These are phyloP conservation scores for Cololabis saira DNA, from an alignment of 2,113 vertebrate species.

Conservation along the genomic window DNA sequence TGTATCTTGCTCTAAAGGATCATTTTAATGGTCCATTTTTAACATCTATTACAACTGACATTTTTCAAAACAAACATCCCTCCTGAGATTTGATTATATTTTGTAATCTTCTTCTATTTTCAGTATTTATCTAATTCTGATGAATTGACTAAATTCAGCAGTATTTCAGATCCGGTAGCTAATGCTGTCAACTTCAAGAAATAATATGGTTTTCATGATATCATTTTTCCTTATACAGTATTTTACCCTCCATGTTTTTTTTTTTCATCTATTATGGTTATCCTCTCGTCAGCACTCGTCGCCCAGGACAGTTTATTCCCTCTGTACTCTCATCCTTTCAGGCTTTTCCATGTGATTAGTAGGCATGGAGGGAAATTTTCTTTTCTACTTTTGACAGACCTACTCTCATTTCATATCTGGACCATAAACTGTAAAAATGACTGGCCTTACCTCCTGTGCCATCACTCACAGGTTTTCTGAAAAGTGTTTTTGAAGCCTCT, in stretches of 20 bases:
- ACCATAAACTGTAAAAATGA: too few relatives aligned
- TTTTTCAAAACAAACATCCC: too few relatives aligned
- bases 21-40: background rate
- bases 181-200: background rate
- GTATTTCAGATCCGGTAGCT: background rate
- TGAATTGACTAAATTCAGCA: background rate
- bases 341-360: slow-evolving; percentile 16
- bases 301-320: slow-evolving; percentile 34
- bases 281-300: slow-evolving; percentile 37
- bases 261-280: slow-evolving; percentile 18
- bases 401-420: slow-evolving; percentile 49
- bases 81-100: too few relatives aligned
- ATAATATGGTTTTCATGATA: slow-evolving; percentile 8
- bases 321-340: slow-evolving; percentile 16
- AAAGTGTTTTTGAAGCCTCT: too few relatives aligned
- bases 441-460: too few relatives aligned
- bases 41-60: too few relatives aligned
- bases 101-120: too few relatives aligned
- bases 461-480: too few relatives aligned
- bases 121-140: too few relatives aligned
- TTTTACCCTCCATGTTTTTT: slow-evolving; percentile 25
- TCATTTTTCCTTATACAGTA: slow-evolving; percentile 9
- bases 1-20: slow-evolving; percentile 1
- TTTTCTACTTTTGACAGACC: slow-evolving; percentile 10
- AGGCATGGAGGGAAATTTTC: slow-evolving; percentile 12